A percentile compares a stretch with the other conserved stretches of the same genome.
Evolutionary conservation across 2,797 vertebrate genomes (phyloP).

Genomic region (Bufotes viridis): DNA sequence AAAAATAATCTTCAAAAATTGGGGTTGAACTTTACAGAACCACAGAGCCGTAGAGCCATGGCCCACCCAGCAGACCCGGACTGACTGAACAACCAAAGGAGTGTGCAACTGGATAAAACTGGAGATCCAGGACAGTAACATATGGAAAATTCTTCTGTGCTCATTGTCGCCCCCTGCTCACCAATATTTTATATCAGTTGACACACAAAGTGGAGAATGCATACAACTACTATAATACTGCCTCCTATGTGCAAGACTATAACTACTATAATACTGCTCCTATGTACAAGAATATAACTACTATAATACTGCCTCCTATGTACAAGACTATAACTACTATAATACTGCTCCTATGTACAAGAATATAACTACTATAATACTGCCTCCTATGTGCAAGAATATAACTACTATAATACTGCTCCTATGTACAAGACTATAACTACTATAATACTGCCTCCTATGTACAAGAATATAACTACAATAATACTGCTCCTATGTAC

Average conservation of each 20-base stretch:
- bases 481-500: constrained; percentile 5
- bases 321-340: constrained; percentile 6
- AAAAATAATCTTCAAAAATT: constrained; percentile 21
- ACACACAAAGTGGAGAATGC: background rate
- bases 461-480: constrained; percentile 11
- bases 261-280: constrained; percentile 1
- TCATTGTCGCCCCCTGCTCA: too few species aligned
- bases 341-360: background rate
- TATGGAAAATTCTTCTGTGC: background rate
- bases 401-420: constrained; percentile 4
- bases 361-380: constrained; percentile 5
- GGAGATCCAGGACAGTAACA: background rate
- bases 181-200: too few species aligned
- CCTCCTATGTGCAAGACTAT: background rate
- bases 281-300: background rate
- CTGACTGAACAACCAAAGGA: background rate
- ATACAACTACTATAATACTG: constrained; percentile 5
- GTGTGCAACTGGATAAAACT: background rate
- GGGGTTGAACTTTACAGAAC: constrained; percentile 1
- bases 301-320: background rate
- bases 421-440: constrained; percentile 4
- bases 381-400: background rate
- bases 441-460: constrained; percentile 15
- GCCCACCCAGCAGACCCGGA: background rate
- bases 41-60: background rate